These are phyloP conservation scores for Drosophila leonis DNA, from an alignment of 2,888 invertebrate genomes.

Conservation along the genomic window DNA sequence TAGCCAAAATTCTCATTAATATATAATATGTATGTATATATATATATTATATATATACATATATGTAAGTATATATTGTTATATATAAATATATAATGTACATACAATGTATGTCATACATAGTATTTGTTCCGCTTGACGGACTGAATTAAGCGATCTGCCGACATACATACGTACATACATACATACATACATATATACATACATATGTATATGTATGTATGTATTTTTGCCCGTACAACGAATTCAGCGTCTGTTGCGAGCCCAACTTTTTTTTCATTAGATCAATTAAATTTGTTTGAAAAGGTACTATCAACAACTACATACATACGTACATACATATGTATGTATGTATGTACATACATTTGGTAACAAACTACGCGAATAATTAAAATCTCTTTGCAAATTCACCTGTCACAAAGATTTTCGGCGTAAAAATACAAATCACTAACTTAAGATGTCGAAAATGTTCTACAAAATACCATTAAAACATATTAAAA, in stretches of 20 bases:
- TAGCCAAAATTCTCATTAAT: conserved; percentile 53
- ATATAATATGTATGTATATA: conserved; percentile 1
- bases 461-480: conserved; percentile 2
- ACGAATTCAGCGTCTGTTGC: conserved; percentile 43
- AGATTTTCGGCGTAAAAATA: conserved; percentile 3
- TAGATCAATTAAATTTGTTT: conserved; percentile 51
- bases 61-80: background rate
- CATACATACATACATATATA: too few relatives aligned
- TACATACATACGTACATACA: background rate
- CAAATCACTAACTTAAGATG: conserved; percentile 3
- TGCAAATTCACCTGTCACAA: conserved; percentile 9
- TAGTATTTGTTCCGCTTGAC: conserved; percentile 54
- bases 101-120: conserved; percentile 10
- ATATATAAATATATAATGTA: background rate
- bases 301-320: conserved; percentile 27
- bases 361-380: background rate
- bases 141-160: conserved; percentile 55
- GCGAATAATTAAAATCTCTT: conserved; percentile 17
- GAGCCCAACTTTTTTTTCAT: conserved; percentile 44
- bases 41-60: conserved; percentile 14
- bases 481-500: conserved; percentile 10
- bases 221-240: conserved; percentile 14
- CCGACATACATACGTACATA: too few relatives aligned
- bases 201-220: too few relatives aligned
- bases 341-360: background rate